Conservation (phyloP, 2,113 vertebrate species). For the Scortum barcoo region DNA sequence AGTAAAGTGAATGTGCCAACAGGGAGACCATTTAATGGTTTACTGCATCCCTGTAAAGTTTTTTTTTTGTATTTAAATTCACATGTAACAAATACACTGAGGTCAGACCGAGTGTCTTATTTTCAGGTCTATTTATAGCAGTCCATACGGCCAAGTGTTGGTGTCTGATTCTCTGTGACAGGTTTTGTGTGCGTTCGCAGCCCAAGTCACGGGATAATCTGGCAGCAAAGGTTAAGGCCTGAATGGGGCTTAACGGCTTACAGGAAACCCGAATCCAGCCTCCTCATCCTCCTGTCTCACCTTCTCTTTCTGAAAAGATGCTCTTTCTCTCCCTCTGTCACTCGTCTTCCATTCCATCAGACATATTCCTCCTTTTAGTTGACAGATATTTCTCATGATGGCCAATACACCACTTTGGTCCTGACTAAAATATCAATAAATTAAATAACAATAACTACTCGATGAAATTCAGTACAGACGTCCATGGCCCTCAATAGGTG, state of each 20-base stretch:
- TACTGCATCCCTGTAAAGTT: too few relatives aligned
- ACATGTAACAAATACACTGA: not conserved
- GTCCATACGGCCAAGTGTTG: not conserved
- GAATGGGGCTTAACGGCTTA: constrained; percentile 71
- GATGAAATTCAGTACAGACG: not conserved
- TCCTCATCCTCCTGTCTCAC: constrained; percentile 51
- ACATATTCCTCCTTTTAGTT: constrained; percentile 15
- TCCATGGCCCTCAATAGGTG: too few relatives aligned
- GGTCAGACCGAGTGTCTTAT: constrained; percentile 1
- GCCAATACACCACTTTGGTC: too few relatives aligned
- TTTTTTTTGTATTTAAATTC: not conserved
- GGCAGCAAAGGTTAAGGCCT: constrained; percentile 53
- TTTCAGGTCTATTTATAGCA: constrained; percentile 10
- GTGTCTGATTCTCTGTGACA: constrained; percentile 43
- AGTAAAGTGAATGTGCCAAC: too few relatives aligned
- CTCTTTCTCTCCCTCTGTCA: not conserved
- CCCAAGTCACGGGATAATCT: constrained; percentile 33
- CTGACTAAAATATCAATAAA: not conserved
- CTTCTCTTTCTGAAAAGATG: constrained; percentile 36
- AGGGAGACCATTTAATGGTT: too few relatives aligned
- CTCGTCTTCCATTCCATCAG: not conserved
- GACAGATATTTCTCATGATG: not conserved
- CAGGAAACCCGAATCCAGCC: constrained; percentile 66
- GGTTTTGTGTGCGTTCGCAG: constrained; percentile 22
- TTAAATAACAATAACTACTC: not conserved